Base-by-base conservation (phyloP, 2,888 invertebrate genomes). In the Notocelia uddmanniana region DNA sequence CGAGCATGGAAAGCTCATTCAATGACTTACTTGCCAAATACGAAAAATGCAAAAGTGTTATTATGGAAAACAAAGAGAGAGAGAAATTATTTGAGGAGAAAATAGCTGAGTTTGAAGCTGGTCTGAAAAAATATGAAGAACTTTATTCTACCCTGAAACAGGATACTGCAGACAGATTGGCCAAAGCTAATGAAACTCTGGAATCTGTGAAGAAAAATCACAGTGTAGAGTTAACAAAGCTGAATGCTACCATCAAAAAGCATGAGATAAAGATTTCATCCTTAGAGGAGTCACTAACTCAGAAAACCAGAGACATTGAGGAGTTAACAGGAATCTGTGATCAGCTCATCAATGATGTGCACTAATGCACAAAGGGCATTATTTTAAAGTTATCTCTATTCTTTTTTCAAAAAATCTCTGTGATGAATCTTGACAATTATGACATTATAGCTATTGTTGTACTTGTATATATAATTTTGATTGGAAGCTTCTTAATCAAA, bases 291-390 rank as follows among this genome's bases (percentile, higher is more conserved):
- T 95, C 97, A 57, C 92, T 98, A 60, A 96, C 96, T 76, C 98
- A 98, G 83, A 98, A 98, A 90, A 95, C 95, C 0, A 96, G 97
- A 85, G 98, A 98, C 85, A 98, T 98, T 88, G 95, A 96, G 77
- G 98, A 98, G 88, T 92, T 99, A 77, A 96, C 98, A 62, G 96
- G 97, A 88, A 97, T 98, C 83, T 97, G 98, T 94, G 98, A 98
- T 94, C 98, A 98, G 91, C 95, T 98, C 57, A 98, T 98, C 81
- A 94, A 94, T 80, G 89, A 91, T 81, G 92, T 92, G 45, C 89
- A 85, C 76, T 91, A 79, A 23, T 60, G 55, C 72, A 34, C 50
- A 10, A 18, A 57, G 57, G 26, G 52, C 41, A 62, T 31, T 50
- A 21, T 74, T 73, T 67, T 69, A 68, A 48, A 63, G 63, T 68